These are phyloP conservation scores for Urocyon cinereoargenteus DNA, from an alignment of 2,797 vertebrate species.

Conservation along the genomic window DNA sequence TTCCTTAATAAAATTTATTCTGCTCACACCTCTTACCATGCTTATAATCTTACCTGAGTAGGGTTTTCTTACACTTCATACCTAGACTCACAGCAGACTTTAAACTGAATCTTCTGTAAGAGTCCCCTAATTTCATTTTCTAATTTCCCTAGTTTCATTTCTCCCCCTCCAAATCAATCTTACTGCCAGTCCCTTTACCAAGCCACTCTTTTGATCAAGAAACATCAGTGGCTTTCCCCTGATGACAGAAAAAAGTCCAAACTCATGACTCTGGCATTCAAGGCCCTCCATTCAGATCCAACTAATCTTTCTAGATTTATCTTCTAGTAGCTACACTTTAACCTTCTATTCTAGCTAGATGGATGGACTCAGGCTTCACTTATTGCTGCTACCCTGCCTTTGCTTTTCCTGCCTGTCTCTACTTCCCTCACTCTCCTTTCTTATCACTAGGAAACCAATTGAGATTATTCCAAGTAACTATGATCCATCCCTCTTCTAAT, in stretches of 20 bases:
- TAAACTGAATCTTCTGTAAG: not conserved
- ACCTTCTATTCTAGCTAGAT: not conserved
- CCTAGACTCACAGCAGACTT: not conserved
- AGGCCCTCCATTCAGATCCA: conserved; percentile 18
- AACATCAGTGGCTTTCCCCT: not conserved
- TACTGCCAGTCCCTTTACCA: not conserved
- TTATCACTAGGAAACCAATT: not conserved
- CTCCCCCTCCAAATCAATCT: conserved; percentile 12
- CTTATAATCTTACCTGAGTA: not conserved
- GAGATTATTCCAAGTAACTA: not conserved
- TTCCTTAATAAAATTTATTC: not conserved
- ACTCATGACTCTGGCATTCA: conserved; percentile 46
- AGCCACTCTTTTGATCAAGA: conserved; percentile 25
- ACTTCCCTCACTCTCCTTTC: not conserved
- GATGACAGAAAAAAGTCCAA: not conserved
- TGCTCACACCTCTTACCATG: not conserved
- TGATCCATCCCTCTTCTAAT: not conserved
- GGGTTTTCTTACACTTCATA: not conserved
- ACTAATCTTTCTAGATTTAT: not conserved
- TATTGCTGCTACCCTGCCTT: not conserved
- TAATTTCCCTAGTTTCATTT: conserved; percentile 24
- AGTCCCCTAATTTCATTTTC: too few relatives aligned
- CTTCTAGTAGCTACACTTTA: not conserved
- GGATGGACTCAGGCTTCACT: not conserved
- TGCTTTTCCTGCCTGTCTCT: not conserved